These are phyloP conservation scores for Sapayoa aenigma DNA, from an alignment of 2,113 vertebrate genomes.

Conservation along the genomic window DNA sequence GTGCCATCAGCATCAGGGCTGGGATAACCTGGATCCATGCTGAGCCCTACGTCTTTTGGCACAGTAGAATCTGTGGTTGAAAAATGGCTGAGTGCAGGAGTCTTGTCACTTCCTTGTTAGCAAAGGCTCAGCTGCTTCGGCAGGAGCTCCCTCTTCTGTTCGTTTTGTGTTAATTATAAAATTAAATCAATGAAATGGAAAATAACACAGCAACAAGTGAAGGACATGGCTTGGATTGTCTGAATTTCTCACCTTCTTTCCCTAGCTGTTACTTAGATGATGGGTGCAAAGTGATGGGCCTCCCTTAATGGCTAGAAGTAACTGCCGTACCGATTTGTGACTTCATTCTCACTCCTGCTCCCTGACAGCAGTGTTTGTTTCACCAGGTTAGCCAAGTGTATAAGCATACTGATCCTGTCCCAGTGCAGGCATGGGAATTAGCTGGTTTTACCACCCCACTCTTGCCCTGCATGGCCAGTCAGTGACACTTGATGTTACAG, in stretches of 20 bases:
- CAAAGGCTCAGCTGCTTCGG: background rate
- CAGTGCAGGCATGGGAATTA: too few species aligned
- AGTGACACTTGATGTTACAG: background rate
- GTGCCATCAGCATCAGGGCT: background rate
- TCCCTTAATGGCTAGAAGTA: background rate
- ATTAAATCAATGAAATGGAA: background rate
- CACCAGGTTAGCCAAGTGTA: background rate
- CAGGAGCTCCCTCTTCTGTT: background rate
- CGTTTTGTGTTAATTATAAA: background rate
- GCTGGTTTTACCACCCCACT: background rate
- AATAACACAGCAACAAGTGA: background rate
- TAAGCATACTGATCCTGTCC: too few species aligned
- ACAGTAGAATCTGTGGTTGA: background rate
- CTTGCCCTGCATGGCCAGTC: background rate
- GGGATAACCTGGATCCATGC: background rate
- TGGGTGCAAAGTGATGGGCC: background rate
- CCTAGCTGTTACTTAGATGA: background rate
- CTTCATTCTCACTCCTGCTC: background rate
- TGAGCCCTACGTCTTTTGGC: background rate
- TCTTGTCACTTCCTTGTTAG: background rate
- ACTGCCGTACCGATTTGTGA: background rate
- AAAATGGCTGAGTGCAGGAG: background rate
- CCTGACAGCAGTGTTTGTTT: background rate
- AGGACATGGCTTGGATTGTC: background rate
- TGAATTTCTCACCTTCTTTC: background rate